A percentile compares a stretch with the other conserved stretches of the same genome.
phyloP scores from a whole-genome alignment of 1,140 invertebrate genomes.

The Zaprionus kolodkinae region DNA sequence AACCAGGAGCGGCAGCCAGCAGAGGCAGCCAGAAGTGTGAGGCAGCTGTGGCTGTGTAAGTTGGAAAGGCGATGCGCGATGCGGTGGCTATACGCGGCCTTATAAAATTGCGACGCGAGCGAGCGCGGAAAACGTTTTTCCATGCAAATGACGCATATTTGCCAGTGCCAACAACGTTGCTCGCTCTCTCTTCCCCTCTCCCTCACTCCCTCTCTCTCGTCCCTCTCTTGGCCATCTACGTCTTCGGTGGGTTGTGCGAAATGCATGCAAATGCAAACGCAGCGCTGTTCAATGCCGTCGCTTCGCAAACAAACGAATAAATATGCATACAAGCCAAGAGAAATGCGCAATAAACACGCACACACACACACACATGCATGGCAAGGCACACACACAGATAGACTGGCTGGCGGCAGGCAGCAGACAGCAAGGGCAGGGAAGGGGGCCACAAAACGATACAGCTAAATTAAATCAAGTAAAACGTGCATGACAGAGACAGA shows the following conservation, averaged over 20 bases:
- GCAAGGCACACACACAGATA: conserved; percentile 7
- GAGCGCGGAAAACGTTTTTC: conserved; percentile 68
- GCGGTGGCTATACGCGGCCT: conserved; percentile 21
- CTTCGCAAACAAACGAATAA: conserved; percentile 77
- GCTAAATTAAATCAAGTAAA: conserved; percentile 80
- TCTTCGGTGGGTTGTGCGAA: conserved; percentile 75
- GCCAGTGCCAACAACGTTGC: conserved; percentile 43
- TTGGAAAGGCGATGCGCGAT: conserved; percentile 1
- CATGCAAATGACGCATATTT: conserved; percentile 83
- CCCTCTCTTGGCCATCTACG: conserved; percentile 27
- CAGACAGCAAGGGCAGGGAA: not conserved
- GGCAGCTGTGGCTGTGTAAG: not conserved
- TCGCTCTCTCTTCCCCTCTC: too few species aligned
- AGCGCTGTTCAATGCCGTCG: conserved; percentile 67
- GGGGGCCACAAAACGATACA: conserved; percentile 52
- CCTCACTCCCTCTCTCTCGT: not conserved
- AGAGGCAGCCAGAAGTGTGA: not conserved
- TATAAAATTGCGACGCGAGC: conserved; percentile 54
- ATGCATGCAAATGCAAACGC: conserved; percentile 79
- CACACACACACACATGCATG: conserved; percentile 7
- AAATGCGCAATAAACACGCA: conserved; percentile 81
- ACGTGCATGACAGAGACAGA: conserved; percentile 64
- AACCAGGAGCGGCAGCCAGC: not conserved
- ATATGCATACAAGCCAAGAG: conserved; percentile 68
- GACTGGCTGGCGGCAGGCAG: conserved; percentile 14